Conservation (phyloP, 1,140 invertebrate species). For the Oryzaephilus surinamensis region DNA sequence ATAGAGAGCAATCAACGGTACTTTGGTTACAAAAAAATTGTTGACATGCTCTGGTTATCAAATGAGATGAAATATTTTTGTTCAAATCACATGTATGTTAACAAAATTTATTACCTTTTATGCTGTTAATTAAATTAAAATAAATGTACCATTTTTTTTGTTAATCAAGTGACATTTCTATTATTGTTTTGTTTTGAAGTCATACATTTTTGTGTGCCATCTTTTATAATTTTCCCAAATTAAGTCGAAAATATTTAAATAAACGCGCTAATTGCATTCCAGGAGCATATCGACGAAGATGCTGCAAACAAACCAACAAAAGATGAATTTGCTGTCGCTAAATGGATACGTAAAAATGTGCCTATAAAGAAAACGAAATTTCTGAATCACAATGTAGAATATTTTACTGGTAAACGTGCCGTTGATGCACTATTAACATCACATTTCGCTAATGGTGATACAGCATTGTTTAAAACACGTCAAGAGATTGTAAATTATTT, state of each 20-base stretch:
- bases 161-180: too few species aligned
- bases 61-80: too few species aligned
- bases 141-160: too few species aligned
- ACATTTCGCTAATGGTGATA: constrained; percentile 74
- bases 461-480: constrained; percentile 70
- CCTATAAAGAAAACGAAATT: constrained; percentile 93
- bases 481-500: constrained; percentile 71
- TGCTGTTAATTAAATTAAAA: too few species aligned
- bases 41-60: too few species aligned
- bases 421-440: constrained; percentile 87
- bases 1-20: too few species aligned
- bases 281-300: constrained; percentile 49
- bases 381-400: constrained; percentile 89
- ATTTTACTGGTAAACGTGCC: constrained; percentile 89
- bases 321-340: constrained; percentile 86
- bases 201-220: constrained; percentile 9
- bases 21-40: too few species aligned
- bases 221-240: constrained; percentile 18
- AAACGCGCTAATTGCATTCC: too few species aligned
- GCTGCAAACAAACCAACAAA: constrained; percentile 68
- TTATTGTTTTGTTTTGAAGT: constrained; percentile 3
- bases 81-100: too few species aligned
- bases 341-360: constrained; percentile 87
- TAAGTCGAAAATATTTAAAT: too few species aligned
- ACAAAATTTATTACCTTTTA: too few species aligned